Conservation (phyloP, 2,888 invertebrate genomes). For the Tachina lurida region DNA sequence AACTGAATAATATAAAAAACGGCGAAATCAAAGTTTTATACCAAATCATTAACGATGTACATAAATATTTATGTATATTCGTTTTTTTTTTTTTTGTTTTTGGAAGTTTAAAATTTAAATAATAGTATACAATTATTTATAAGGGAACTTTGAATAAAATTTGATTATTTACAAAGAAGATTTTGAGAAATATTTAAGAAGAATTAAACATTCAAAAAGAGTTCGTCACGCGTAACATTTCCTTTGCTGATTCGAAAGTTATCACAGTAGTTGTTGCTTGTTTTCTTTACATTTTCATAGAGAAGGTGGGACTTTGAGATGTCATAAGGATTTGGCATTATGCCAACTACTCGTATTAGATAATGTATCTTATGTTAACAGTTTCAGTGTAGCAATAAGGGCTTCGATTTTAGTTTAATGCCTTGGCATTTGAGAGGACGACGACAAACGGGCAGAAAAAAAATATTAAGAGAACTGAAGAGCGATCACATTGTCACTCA, state of each 20-base stretch:
- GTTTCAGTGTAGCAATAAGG: background rate
- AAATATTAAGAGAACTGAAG: background rate
- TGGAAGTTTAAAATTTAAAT: constrained; percentile 22
- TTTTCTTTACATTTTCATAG: background rate
- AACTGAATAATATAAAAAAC: background rate
- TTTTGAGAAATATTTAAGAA: constrained; percentile 18
- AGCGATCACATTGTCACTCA: constrained; percentile 16
- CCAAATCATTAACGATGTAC: background rate
- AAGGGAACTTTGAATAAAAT: constrained; percentile 42
- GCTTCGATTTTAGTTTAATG: background rate
- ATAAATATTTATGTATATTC: background rate
- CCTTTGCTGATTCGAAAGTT: background rate
- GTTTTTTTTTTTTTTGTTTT: constrained; percentile 4
- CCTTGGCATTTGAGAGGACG: background rate
- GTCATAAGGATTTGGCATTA: constrained; percentile 27
- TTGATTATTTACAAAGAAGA: constrained; percentile 56
- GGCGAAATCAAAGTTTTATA: constrained; percentile 5
- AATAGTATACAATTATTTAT: constrained; percentile 23
- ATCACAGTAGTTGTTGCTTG: constrained; percentile 22
- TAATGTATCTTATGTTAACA: constrained; percentile 34
- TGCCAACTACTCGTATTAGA: constrained; percentile 20
- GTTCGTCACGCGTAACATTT: constrained; percentile 8
- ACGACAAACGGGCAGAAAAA: background rate
- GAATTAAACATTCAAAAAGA: background rate
- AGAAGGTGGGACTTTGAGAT: background rate